A percentile compares a stretch with the other conserved stretches of the same genome.
These are phyloP conservation scores for Drosophila imparisetae DNA, from an alignment of 2,888 invertebrate species.

Conservation along the genomic window DNA sequence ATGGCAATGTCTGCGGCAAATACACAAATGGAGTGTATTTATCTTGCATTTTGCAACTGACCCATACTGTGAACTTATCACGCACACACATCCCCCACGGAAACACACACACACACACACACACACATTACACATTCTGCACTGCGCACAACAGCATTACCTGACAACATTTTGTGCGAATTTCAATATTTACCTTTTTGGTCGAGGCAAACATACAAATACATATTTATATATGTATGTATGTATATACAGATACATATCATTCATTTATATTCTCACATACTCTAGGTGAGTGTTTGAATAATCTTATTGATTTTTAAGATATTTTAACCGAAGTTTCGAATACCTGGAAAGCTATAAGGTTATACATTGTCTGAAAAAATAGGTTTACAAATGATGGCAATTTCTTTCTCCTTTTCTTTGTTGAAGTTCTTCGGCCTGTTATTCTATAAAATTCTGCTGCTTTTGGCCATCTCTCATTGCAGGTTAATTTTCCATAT, in stretches of 20 bases:
- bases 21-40: constrained; percentile 59
- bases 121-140: constrained; percentile 1
- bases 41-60: constrained; percentile 72
- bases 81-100: not conserved
- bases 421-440: not conserved
- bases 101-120: constrained; percentile 8
- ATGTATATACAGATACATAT: not conserved
- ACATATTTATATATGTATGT: not conserved
- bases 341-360: not conserved
- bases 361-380: not conserved
- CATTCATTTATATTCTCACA: not conserved
- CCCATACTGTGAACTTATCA: constrained; percentile 36
- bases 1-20: constrained; percentile 39
- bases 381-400: not conserved
- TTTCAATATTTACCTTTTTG: constrained; percentile 75
- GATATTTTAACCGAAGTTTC: not conserved
- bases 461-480: constrained; percentile 48
- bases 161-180: constrained; percentile 69
- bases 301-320: not conserved
- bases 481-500: constrained; percentile 74
- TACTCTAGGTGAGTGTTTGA: not conserved
- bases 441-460: not conserved
- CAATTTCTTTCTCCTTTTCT: not conserved
- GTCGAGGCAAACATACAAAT: constrained; percentile 44
- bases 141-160: constrained; percentile 1